Conservation (phyloP, 1,140 invertebrate genomes). For the Drosophila lacteicornis region DNA sequence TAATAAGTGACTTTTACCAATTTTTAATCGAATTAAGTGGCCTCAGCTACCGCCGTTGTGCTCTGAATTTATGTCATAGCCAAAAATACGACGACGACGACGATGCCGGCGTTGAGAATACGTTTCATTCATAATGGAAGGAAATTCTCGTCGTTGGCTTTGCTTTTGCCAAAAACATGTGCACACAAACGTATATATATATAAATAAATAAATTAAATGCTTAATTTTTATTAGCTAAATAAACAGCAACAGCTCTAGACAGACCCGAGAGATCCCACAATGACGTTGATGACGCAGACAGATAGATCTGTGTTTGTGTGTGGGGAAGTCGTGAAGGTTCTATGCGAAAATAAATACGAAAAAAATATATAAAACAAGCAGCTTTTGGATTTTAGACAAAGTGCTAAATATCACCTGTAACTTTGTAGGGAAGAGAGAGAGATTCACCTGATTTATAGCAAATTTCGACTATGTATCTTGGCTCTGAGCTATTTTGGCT, state of each 20-base stretch:
- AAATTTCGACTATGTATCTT: conserved; percentile 20
- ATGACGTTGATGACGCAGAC: conserved; percentile 74
- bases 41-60: conserved; percentile 14
- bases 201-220: conserved; percentile 76
- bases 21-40: conserved; percentile 49
- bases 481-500: conserved; percentile 31
- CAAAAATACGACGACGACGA: conserved; percentile 59
- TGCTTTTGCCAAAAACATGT: conserved; percentile 33
- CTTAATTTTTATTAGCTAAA: conserved; percentile 80
- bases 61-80: conserved; percentile 75
- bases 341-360: background rate
- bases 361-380: conserved; percentile 1
- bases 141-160: conserved; percentile 29
- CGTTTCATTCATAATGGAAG: conserved; percentile 75
- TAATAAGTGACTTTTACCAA: conserved; percentile 34
- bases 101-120: conserved; percentile 14
- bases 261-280: conserved; percentile 55
- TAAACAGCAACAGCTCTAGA: conserved; percentile 61
- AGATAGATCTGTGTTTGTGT: conserved; percentile 19
- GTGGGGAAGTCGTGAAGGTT: conserved; percentile 45
- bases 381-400: conserved; percentile 7
- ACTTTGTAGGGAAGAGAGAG: conserved; percentile 8
- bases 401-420: conserved; percentile 35
- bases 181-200: conserved; percentile 48
- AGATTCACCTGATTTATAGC: conserved; percentile 45